phyloP scores from a whole-genome alignment of 2,888 invertebrate genomes.

The Ectobius pallidus region DNA sequence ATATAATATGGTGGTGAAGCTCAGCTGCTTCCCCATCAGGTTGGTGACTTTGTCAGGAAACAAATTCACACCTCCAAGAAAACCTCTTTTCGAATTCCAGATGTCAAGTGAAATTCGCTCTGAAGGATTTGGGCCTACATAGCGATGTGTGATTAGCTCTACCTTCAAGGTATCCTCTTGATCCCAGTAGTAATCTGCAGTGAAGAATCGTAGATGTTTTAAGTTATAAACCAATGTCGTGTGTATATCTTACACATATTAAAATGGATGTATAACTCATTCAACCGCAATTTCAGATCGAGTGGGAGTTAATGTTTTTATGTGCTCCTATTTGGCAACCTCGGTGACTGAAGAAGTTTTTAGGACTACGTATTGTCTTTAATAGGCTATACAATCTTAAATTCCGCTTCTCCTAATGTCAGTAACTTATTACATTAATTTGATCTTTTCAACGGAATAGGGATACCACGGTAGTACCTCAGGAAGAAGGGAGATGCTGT shows the following conservation, averaged over 20 bases:
- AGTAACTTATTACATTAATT: too few relatives aligned
- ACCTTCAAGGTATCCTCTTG: background rate
- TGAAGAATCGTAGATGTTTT: too few relatives aligned
- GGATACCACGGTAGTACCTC: too few relatives aligned
- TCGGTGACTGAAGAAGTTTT: background rate
- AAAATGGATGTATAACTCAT: background rate
- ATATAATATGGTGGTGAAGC: slow-evolving; percentile 64
- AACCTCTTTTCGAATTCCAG: slow-evolving; percentile 55
- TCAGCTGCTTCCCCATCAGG: slow-evolving; percentile 58
- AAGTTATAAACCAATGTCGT: too few relatives aligned
- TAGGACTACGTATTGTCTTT: too few relatives aligned
- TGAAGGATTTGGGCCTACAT: slow-evolving; percentile 1
- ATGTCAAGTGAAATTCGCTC: slow-evolving; percentile 50
- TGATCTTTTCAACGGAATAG: too few relatives aligned
- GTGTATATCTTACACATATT: background rate
- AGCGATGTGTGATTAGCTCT: slow-evolving; percentile 17
- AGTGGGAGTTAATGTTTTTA: background rate
- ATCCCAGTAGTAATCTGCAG: too few relatives aligned
- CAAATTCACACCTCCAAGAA: slow-evolving; percentile 53
- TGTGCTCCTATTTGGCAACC: background rate
- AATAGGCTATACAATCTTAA: too few relatives aligned
- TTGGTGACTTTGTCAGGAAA: slow-evolving; percentile 60
- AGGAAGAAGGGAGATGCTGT: too few relatives aligned
- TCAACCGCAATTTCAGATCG: background rate
- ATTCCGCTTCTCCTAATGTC: too few relatives aligned